Percentiles rank a stretch among this genome's conserved stretches.
phyloP scores from a whole-genome alignment of 2,113 vertebrate species.

The Junco hyemalis region DNA sequence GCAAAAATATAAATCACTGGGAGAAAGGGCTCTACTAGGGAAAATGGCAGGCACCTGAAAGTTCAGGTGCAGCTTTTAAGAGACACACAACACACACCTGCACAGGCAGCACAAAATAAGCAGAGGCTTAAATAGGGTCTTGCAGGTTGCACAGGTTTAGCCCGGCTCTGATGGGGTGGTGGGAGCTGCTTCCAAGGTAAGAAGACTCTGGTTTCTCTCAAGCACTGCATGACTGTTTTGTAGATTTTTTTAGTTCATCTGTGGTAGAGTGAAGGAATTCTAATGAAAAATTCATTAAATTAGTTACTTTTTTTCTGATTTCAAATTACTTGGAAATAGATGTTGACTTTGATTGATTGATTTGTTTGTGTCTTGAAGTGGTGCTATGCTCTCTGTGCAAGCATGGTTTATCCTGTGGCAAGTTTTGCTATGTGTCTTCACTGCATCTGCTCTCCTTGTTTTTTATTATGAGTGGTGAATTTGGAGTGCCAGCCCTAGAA shows the following conservation, averaged over 20 bases:
- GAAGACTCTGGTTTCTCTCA: not conserved
- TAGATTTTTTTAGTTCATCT: not conserved
- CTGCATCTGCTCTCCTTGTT: not conserved
- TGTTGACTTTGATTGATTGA: constrained; percentile 56
- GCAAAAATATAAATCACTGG: not conserved
- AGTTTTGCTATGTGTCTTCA: not conserved
- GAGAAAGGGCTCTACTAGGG: not conserved
- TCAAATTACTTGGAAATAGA: constrained; percentile 51
- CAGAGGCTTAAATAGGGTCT: accelerated
- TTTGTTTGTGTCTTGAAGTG: constrained; percentile 39
- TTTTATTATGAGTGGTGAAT: not conserved
- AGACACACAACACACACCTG: not conserved
- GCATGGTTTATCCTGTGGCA: not conserved
- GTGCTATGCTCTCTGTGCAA: not conserved
- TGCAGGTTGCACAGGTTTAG: accelerated
- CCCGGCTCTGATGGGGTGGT: not conserved
- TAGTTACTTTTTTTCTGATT: constrained; percentile 40
- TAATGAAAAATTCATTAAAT: constrained; percentile 54
- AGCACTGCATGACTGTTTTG: not conserved
- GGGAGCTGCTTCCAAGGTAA: not conserved
- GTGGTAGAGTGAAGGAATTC: not conserved
- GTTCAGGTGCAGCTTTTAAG: not conserved
- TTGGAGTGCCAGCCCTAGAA: not conserved
- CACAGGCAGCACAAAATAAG: not conserved
- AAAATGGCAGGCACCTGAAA: not conserved